Percentiles rank a stretch among this genome's conserved stretches.
These are phyloP conservation scores for Meda fulgida DNA, from an alignment of 2,797 vertebrate genomes.

Conservation along the genomic window DNA sequence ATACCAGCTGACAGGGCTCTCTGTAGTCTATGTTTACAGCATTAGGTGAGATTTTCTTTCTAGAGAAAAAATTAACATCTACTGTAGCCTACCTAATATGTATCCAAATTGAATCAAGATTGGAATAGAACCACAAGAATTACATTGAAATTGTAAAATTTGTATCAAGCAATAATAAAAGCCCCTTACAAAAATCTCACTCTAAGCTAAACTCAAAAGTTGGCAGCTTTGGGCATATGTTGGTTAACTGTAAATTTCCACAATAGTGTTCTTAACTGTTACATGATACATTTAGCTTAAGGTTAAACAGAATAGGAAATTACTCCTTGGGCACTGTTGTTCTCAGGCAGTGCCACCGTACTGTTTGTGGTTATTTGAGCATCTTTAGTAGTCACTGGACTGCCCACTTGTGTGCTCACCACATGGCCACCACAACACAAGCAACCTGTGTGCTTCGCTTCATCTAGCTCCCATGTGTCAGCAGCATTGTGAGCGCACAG, in stretches of 20 bases:
- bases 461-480: conserved; percentile 23
- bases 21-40: too few relatives aligned
- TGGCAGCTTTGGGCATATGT: neutral
- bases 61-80: too few relatives aligned
- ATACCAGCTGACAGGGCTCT: too few relatives aligned
- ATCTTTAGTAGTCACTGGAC: neutral
- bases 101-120: too few relatives aligned
- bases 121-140: too few relatives aligned
- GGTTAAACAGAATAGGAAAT: conserved; percentile 19
- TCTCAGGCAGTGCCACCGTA: neutral
- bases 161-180: too few relatives aligned
- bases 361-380: conserved; percentile 9
- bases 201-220: too few relatives aligned
- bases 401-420: conserved; percentile 20
- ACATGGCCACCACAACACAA: conserved; percentile 4
- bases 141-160: too few relatives aligned
- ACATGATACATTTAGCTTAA: neutral
- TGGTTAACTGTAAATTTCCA: conserved; percentile 1
- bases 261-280: neutral
- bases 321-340: conserved; percentile 18
- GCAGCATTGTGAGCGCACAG: neutral
- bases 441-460: conserved; percentile 3
- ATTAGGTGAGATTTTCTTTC: too few relatives aligned
- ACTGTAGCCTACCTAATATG: too few relatives aligned
- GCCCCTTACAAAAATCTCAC: too few relatives aligned